Evolutionary conservation across 2,888 invertebrate genomes (phyloP), one percentile per base, ranked within the genome.

Genomic region (Chirona hameri): DNA sequence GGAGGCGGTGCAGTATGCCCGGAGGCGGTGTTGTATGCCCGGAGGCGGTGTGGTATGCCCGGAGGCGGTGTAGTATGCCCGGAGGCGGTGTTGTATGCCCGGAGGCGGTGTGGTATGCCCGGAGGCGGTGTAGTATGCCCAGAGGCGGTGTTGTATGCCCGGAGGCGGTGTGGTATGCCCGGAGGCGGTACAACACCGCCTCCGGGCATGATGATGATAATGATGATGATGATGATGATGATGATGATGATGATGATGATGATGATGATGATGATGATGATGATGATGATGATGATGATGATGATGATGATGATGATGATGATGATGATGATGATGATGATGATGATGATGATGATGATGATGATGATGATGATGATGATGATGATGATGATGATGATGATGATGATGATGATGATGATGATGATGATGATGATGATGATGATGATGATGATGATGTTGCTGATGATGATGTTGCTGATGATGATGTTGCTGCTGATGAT

Each of bases 221-320:
- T 2, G 27, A 29, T 81, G 39, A 29, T 81, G 81, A n/a, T 48
- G 81, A 48, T 48, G 81, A 10, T 80, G 81, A 31, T 27, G 39
- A 1, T 27, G 81, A 14, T 80, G 81, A 81, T 81, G 27, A 79
- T 15, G 27, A 21, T 15, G 21, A 79, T 15, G 79, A 27, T 27
- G 21, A 27, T 15, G 79, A 79, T 21, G 79, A 27, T 21, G 79
- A 27, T 21, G 79, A 79, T 15, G 27, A 27, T 21, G 79, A 79
- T 15, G 65, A 79, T 15, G 79, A 18, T 76, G 0, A 79, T 9
- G 79, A n/a, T 24, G 27, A 79, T 18, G 79, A n/a, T 46, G 27
- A n/a, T 21, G 29, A 12, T 24, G 18, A 29, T 21, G 29, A 29
- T 21, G 24, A n/a, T 65, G 15, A 76, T 18, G 76, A 76, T 76